Conservation (phyloP, 2,797 vertebrate genomes). For the Muscicapa comitata region DNA sequence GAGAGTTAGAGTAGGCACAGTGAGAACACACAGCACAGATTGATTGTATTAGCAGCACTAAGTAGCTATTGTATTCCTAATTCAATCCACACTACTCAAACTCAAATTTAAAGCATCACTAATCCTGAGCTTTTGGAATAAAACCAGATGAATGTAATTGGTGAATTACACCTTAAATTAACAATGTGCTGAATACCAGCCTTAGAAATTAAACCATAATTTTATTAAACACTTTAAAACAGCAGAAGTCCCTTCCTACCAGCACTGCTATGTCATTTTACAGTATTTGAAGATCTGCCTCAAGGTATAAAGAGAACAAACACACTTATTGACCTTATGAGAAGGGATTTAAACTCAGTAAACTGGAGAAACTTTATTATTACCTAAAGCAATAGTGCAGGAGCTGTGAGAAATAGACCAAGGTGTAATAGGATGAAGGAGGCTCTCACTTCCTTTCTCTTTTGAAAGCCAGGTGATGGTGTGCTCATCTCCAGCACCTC, state of each 20-base stretch:
- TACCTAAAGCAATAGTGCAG: neutral
- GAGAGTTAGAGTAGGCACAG: neutral
- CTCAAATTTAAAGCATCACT: neutral
- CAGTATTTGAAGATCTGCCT: neutral
- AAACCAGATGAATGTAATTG: neutral
- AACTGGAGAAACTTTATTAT: neutral
- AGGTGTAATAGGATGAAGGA: neutral
- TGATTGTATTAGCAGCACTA: neutral
- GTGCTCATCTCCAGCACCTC: neutral
- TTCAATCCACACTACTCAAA: neutral
- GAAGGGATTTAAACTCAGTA: neutral
- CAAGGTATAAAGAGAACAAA: neutral
- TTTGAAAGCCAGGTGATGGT: neutral
- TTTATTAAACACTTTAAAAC: neutral
- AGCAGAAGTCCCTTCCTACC: neutral
- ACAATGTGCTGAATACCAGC: neutral
- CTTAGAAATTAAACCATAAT: neutral
- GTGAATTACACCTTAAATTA: slow-evolving; percentile 13
- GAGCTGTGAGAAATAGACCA: neutral
- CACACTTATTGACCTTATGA: neutral
- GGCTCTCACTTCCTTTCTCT: neutral
- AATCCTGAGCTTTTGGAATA: neutral
- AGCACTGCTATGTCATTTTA: neutral
- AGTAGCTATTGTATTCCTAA: neutral
- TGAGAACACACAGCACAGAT: neutral